Conservation (phyloP, 2,113 vertebrate genomes). For the Podarcis raffonei region DNA sequence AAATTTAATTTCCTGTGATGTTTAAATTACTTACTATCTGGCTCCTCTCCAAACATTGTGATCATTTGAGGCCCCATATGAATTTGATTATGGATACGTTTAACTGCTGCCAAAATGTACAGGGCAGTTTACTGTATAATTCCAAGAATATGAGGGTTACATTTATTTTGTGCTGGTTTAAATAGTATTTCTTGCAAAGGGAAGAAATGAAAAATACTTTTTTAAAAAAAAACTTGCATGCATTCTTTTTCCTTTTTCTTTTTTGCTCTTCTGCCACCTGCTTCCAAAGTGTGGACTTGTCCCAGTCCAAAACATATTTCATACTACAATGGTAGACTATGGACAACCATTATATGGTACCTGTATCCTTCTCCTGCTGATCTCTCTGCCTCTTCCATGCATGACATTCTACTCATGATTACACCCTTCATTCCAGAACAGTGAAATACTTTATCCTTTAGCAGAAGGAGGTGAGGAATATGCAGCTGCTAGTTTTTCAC, state of each 20-base stretch:
- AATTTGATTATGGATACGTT: constrained; percentile 93
- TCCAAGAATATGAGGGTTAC: constrained; percentile 80
- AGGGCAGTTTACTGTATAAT: constrained; percentile 79
- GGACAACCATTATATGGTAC: not conserved
- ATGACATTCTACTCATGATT: not conserved
- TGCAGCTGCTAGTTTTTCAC: constrained; percentile 5
- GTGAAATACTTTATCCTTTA: not conserved
- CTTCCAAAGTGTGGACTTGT: not conserved
- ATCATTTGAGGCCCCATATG: constrained; percentile 88
- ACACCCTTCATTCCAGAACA: constrained; percentile 1
- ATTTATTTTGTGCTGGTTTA: constrained; percentile 79
- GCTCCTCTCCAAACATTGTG: constrained; percentile 88
- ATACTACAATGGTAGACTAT: not conserved
- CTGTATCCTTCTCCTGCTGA: not conserved
- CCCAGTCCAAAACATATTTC: not conserved
- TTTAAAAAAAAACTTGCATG: constrained; percentile 36
- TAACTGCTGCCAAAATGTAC: constrained; percentile 84
- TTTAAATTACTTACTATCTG: constrained; percentile 96
- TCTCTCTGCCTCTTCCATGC: not conserved
- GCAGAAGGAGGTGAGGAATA: not conserved
- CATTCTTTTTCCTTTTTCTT: not conserved
- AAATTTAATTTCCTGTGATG: constrained; percentile 99
- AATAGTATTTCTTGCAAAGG: constrained; percentile 68
- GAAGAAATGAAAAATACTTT: constrained; percentile 66
- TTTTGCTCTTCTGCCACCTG: not conserved